Percentiles rank a stretch among this genome's conserved stretches.
phyloP scores from a whole-genome alignment of 2,888 invertebrate species.

The Limnephilus rhombicus region DNA sequence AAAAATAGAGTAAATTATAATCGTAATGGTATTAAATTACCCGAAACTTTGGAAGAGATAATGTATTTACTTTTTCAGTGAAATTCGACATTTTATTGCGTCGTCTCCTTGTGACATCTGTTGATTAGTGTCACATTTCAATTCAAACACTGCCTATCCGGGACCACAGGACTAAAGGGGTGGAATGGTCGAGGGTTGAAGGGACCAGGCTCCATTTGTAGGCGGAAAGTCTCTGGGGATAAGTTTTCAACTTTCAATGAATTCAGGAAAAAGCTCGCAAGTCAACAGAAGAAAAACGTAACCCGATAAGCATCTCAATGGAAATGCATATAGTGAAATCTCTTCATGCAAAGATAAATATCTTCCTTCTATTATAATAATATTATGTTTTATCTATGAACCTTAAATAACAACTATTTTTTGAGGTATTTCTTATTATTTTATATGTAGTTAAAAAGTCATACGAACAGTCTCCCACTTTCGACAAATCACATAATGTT shows the following conservation, averaged over 20 bases:
- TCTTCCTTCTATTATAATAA: neutral
- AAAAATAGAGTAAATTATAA: neutral
- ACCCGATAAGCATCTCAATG: neutral
- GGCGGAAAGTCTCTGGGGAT: constrained; percentile 14
- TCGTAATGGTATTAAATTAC: neutral
- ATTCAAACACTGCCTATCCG: constrained; percentile 14
- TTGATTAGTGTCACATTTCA: constrained; percentile 38
- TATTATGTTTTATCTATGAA: no score
- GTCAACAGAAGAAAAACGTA: neutral
- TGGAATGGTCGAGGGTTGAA: neutral
- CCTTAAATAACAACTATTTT: neutral
- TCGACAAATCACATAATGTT: no score
- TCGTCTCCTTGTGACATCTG: constrained; percentile 23
- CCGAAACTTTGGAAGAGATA: neutral
- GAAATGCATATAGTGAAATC: neutral
- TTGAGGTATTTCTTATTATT: neutral
- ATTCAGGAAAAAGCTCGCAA: neutral
- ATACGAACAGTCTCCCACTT: no score
- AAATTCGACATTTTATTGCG: neutral
- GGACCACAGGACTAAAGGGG: neutral
- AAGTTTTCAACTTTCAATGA: neutral
- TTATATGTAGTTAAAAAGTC: no score
- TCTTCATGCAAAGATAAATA: neutral
- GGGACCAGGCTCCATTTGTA: neutral
- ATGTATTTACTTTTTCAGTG: neutral